These are phyloP conservation scores for Hylomyscus alleni DNA, from an alignment of 2,797 vertebrate genomes.

Conservation along the genomic window DNA sequence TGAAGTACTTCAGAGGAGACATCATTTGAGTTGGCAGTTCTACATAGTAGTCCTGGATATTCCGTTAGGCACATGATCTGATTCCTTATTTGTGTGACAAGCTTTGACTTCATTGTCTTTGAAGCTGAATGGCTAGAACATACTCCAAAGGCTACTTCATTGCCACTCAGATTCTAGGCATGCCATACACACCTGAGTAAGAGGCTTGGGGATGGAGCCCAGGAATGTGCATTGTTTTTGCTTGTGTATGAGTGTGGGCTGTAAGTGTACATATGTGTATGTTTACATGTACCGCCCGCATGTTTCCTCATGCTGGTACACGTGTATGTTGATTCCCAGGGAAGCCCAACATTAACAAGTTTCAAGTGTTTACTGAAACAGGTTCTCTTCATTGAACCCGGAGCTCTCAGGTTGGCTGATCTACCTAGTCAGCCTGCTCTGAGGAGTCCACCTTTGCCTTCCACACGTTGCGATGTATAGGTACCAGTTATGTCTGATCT, in stretches of 20 bases:
- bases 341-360: rapidly evolving
- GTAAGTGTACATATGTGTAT: neutral
- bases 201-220: rapidly evolving
- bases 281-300: neutral
- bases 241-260: too few relatives aligned
- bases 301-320: neutral
- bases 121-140: neutral
- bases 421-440: neutral
- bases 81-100: neutral
- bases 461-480: neutral
- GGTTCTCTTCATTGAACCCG: neutral
- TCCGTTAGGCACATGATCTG: rapidly evolving
- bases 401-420: neutral
- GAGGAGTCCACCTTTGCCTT: neutral
- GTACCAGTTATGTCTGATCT: neutral
- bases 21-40: neutral
- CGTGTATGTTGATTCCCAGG: neutral
- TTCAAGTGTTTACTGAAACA: neutral
- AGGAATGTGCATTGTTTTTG: neutral
- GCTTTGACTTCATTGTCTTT: neutral
- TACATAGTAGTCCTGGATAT: too few relatives aligned
- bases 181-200: rapidly evolving
- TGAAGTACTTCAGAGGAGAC: neutral
- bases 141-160: too few relatives aligned
- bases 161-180: too few relatives aligned